phyloP scores from a whole-genome alignment of 2,797 vertebrate species.

The Novumbra hubbsi region DNA sequence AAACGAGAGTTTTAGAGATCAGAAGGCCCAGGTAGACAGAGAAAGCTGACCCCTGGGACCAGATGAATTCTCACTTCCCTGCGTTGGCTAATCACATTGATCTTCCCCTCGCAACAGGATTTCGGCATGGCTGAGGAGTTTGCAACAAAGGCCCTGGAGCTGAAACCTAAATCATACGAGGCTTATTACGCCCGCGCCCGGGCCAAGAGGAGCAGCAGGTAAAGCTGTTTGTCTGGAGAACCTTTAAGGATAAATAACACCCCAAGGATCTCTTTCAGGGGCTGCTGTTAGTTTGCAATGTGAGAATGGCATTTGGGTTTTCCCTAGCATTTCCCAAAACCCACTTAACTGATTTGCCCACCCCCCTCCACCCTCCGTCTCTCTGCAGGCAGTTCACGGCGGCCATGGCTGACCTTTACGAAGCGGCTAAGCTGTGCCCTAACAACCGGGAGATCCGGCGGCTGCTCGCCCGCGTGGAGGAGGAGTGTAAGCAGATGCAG shows the following conservation, averaged over 20 bases:
- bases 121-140: constrained; percentile 99
- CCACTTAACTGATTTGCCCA: not conserved
- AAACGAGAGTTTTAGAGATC: too few species aligned
- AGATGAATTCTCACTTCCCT: not conserved
- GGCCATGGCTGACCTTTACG: constrained; percentile 88
- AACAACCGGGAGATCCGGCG: constrained; percentile 91
- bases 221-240: constrained; percentile 32
- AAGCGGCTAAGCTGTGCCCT: constrained; percentile 91
- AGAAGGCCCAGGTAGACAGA: not conserved
- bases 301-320: not conserved
- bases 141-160: constrained; percentile 93
- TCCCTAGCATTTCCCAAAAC: not conserved
- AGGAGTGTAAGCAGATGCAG: constrained; percentile 94
- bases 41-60: not conserved
- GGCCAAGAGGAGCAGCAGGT: constrained; percentile 99
- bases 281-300: not conserved
- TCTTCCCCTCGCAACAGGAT: constrained; percentile 74
- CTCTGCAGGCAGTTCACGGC: constrained; percentile 85
- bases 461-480: constrained; percentile 89
- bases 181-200: constrained; percentile 96
- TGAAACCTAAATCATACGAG: constrained; percentile 97
- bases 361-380: not conserved
- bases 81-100: constrained; percentile 2
- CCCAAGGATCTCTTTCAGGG: not conserved
- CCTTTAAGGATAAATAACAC: not conserved